Base-by-base conservation (phyloP, 64 coral and sea anemone species). In the Porites australiensis region DNA sequence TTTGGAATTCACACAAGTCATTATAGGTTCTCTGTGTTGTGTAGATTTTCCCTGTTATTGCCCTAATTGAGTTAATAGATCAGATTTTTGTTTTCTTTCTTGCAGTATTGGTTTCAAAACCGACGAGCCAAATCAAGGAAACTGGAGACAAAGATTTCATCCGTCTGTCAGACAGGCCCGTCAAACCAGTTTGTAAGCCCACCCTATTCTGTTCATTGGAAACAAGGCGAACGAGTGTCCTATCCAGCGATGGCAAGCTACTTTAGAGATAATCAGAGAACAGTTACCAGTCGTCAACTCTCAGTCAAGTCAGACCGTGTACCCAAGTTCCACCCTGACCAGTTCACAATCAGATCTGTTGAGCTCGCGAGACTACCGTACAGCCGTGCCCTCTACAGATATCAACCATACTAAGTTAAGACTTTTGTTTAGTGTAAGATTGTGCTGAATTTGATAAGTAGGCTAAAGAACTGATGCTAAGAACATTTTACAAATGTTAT, bases 91-190 rank as follows among this genome's bases (percentile, higher is more conserved):
- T 16, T 76, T 76, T 76, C n/a, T 76, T 19, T 14, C 8, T 76
- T 76, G 19, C 73, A 76, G 73, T 76, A 51, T 47, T 76, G 73
- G 73, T 76, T 76, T 48, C 48, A 76, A 6, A 76, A 76, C 18
- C 45, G 73, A 14, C 43, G 73, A 5, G 73, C 73, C 8, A 76
- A 76, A 18, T 15, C 73, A 3, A 48, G 73, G 50, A 76, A n/a
- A 19, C 16, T 49, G n/a, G 48, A 50, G 50, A 13, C 14, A 76
- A 16, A 76, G 46, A 15, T 13, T 9, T 6, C 15, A 7, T 48
- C 16, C 13, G 37, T 50, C 45, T 44, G 14, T 50, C 8, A 50
- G 45, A 76, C 45, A 4, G 19, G 48, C 73, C 44, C 15, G 73
- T 19, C 18, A 19, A 50, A 8, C 16, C 48, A 76, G 73, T 76